phyloP scores from a whole-genome alignment of 2,113 vertebrate species.

The Australoheros scitulus region DNA sequence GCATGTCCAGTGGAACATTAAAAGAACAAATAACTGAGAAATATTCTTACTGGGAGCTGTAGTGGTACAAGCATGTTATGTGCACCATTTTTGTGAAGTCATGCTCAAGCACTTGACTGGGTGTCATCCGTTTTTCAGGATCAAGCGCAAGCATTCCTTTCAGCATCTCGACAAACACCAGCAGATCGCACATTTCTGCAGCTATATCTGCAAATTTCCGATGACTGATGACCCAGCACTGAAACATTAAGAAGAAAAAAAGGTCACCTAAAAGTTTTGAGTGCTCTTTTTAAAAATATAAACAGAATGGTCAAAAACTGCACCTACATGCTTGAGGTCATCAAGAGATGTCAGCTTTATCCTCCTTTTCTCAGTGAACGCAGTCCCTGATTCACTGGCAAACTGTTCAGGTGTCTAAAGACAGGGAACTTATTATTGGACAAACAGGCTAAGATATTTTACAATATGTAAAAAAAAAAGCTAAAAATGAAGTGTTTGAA shows the following conservation, averaged over 20 bases:
- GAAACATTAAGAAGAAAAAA: not conserved
- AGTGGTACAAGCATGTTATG: not conserved
- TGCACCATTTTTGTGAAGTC: not conserved
- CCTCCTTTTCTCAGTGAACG: not conserved
- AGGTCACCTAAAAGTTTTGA: not conserved
- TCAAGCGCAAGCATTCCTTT: constrained; percentile 7
- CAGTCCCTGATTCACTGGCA: not conserved
- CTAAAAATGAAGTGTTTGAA: not conserved
- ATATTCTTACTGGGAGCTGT: not conserved
- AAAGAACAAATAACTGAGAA: not conserved
- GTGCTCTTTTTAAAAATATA: not conserved
- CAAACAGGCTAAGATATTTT: too few species aligned
- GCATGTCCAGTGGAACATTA: not conserved
- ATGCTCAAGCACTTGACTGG: not conserved
- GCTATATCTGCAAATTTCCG: not conserved
- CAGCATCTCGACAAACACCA: not conserved
- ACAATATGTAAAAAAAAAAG: too few species aligned
- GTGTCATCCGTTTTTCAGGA: not conserved
- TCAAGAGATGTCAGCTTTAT: not conserved
- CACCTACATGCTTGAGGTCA: not conserved
- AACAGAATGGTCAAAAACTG: not conserved
- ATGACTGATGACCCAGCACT: not conserved
- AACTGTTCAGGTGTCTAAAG: constrained; percentile 6
- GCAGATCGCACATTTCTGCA: not conserved
- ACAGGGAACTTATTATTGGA: not conserved